These are phyloP conservation scores for Gisinianus flammeolus DNA, from an alignment of 2,888 invertebrate genomes.

Conservation along the genomic window DNA sequence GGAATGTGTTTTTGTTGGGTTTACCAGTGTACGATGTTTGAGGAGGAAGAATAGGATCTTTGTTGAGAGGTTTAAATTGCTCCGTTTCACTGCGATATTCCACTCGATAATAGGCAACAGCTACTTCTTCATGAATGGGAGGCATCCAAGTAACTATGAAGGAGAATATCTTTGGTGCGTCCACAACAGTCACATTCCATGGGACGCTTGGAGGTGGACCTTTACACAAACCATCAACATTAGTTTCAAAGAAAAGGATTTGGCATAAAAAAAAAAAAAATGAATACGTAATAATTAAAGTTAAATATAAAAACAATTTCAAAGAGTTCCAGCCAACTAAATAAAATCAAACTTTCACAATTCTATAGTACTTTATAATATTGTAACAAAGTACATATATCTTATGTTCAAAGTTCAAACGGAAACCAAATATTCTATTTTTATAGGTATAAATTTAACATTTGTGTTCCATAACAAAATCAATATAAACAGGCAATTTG, in stretches of 20 bases:
- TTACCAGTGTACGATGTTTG: slow-evolving; percentile 86
- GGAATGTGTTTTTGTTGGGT: neutral
- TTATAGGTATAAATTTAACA: too few species aligned
- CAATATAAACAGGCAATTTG: too few species aligned
- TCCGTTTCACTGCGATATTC: slow-evolving; percentile 68
- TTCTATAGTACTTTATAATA: too few species aligned
- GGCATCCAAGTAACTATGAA: slow-evolving; percentile 80
- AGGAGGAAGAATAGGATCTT: slow-evolving; percentile 85
- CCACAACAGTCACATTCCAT: slow-evolving; percentile 85
- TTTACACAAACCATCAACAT: slow-evolving; percentile 63
- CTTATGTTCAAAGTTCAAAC: too few species aligned
- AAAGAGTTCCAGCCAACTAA: neutral
- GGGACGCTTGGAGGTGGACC: slow-evolving; percentile 93
- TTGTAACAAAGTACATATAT: too few species aligned
- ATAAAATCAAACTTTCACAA: too few species aligned
- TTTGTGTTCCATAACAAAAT: too few species aligned
- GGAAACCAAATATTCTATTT: too few species aligned
- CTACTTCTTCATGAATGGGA: slow-evolving; percentile 77
- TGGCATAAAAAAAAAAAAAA: neutral
- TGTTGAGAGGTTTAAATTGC: slow-evolving; percentile 85
- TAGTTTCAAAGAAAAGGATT: slow-evolving; percentile 37
- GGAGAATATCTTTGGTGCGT: slow-evolving; percentile 86
- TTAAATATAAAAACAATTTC: neutral
- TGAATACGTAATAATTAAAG: neutral
- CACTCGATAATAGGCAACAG: slow-evolving; percentile 85